phyloP scores from a whole-genome alignment of 2,888 invertebrate genomes.

The Cataglyphis albicans region DNA sequence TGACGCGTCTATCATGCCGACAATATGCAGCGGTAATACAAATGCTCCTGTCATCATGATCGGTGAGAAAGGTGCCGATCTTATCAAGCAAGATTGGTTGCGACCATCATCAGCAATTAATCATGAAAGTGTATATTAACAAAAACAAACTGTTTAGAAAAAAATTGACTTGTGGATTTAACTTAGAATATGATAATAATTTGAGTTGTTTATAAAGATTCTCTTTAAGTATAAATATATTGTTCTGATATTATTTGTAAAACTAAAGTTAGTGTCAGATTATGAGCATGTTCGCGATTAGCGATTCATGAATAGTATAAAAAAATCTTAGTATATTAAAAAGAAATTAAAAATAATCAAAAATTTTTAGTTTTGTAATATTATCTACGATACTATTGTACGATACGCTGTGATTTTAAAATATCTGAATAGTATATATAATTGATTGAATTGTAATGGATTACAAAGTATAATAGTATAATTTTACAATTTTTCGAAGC shows the following conservation, averaged over 20 bases:
- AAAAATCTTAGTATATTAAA: too few relatives aligned
- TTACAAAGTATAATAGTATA: background rate
- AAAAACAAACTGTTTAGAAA: background rate
- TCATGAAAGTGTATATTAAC: background rate
- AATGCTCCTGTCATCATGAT: slow-evolving; percentile 97
- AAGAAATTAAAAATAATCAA: background rate
- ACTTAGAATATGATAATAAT: background rate
- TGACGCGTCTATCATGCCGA: slow-evolving; percentile 96
- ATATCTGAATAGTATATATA: background rate
- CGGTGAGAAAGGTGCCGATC: slow-evolving; percentile 94
- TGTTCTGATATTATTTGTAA: background rate
- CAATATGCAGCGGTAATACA: slow-evolving; percentile 95
- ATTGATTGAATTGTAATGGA: background rate
- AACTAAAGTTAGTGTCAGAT: background rate
- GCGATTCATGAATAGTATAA: too few relatives aligned
- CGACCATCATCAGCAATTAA: slow-evolving; percentile 62
- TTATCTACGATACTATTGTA: background rate
- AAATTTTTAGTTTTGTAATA: background rate
- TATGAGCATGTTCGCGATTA: too few relatives aligned
- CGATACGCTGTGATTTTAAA: background rate
- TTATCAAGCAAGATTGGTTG: slow-evolving; percentile 94
- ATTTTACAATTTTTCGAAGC: background rate
- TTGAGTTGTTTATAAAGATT: background rate
- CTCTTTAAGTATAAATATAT: background rate
- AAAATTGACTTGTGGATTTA: background rate